These are phyloP conservation scores for Probaryconus sp. DNA, from an alignment of 1,140 invertebrate species.

Conservation along the genomic window DNA sequence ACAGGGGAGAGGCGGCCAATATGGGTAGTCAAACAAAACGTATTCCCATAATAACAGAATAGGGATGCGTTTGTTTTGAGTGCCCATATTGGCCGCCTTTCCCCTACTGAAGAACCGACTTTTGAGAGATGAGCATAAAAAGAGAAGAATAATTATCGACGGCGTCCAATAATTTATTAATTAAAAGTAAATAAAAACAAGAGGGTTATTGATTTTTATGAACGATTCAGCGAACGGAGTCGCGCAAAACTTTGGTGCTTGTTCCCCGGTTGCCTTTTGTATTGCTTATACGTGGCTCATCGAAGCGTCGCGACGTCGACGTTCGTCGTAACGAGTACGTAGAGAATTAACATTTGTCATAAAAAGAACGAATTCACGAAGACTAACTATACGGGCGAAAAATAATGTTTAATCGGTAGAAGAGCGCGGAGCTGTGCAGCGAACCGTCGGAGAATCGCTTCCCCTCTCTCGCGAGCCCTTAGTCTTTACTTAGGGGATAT, in stretches of 20 bases:
- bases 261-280: conserved; percentile 25
- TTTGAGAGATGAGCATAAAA: no score
- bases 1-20: no score
- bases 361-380: conserved; percentile 61
- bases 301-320: conserved; percentile 37
- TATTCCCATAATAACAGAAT: no score
- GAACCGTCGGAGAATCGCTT: conserved; percentile 62
- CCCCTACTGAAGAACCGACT: no score
- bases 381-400: conserved; percentile 59
- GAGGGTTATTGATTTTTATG: conserved; percentile 1
- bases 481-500: conserved; percentile 63
- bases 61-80: no score
- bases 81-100: no score
- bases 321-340: conserved; percentile 62
- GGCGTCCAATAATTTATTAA: conserved; percentile 42
- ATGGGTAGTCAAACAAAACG: no score
- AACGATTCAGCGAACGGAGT: conserved; percentile 16
- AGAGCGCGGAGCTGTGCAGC: conserved; percentile 67
- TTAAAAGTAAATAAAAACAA: conserved; percentile 44
- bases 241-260: conserved; percentile 18
- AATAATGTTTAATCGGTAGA: conserved; percentile 77
- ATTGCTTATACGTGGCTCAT: conserved; percentile 45
- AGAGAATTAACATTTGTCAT: conserved; percentile 69
- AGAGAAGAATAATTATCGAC: conserved; percentile 29
- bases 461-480: conserved; percentile 46